A percentile compares a stretch with the other conserved stretches of the same genome.
Evolutionary conservation across 2,113 vertebrate genomes (phyloP).

Genomic region (Saccopteryx leptura): DNA sequence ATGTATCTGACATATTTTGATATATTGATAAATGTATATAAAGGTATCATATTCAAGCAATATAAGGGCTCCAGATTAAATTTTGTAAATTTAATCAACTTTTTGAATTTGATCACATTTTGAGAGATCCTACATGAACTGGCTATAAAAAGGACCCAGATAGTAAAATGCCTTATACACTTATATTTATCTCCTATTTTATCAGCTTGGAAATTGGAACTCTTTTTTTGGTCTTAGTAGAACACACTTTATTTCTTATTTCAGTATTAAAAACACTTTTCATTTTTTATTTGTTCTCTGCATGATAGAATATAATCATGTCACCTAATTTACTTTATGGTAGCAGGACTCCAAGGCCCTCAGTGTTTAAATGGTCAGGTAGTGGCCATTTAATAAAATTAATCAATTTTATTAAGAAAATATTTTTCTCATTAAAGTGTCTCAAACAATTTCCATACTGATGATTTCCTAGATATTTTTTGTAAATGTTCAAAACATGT

Average conservation of each 20-base stretch:
- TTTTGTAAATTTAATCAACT: constrained; percentile 15
- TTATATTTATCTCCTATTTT: background rate
- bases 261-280: constrained; percentile 23
- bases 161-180: background rate
- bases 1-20: background rate
- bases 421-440: background rate
- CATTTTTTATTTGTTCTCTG: constrained; percentile 44
- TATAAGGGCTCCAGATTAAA: background rate
- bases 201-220: background rate
- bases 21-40: background rate
- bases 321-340: constrained; percentile 17
- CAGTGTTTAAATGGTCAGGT: background rate
- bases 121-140: background rate
- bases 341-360: background rate
- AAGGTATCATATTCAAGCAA: background rate
- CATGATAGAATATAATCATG: background rate
- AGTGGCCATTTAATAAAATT: background rate
- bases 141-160: background rate
- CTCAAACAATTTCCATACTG: background rate
- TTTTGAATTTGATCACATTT: constrained; percentile 8
- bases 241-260: background rate
- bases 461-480: constrained; percentile 6
- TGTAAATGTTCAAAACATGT: background rate
- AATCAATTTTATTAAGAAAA: constrained; percentile 43
- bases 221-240: background rate